Conservation (phyloP, 1,140 invertebrate species). For the Pinna nobilis region DNA sequence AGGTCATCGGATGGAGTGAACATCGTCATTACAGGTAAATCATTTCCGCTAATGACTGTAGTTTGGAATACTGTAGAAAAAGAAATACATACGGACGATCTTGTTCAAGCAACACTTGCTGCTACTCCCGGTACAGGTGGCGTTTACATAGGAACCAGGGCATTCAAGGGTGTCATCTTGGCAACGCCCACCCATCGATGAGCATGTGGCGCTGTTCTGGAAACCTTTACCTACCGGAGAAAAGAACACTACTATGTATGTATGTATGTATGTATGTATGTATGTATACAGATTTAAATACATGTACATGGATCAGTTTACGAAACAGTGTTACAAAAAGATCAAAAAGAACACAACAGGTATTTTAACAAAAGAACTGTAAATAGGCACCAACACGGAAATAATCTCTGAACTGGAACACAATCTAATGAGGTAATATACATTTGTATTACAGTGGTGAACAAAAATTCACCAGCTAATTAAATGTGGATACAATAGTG, state of each 20-base stretch:
- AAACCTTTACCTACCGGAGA: neutral
- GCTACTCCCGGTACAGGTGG: neutral
- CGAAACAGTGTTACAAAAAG: too few species aligned
- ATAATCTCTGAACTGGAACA: too few species aligned
- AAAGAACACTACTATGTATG: neutral
- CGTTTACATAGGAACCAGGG: neutral
- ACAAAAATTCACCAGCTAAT: too few species aligned
- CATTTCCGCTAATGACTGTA: neutral
- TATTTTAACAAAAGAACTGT: too few species aligned
- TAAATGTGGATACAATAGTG: too few species aligned
- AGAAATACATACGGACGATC: neutral
- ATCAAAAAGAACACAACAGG: too few species aligned
- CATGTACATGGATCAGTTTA: too few species aligned
- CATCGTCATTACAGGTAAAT: neutral
- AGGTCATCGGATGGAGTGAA: neutral
- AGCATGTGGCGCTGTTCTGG: neutral
- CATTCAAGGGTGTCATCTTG: neutral
- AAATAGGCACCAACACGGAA: too few species aligned
- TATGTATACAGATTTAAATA: neutral
- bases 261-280: neutral
- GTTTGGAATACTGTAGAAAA: too few species aligned
- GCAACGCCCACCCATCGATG: neutral
- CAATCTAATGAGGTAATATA: too few species aligned
- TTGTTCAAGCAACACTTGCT: neutral
- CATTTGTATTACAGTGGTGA: too few species aligned